Base-by-base conservation (phyloP, 2,113 vertebrate species). In the Labrus mixtus region DNA sequence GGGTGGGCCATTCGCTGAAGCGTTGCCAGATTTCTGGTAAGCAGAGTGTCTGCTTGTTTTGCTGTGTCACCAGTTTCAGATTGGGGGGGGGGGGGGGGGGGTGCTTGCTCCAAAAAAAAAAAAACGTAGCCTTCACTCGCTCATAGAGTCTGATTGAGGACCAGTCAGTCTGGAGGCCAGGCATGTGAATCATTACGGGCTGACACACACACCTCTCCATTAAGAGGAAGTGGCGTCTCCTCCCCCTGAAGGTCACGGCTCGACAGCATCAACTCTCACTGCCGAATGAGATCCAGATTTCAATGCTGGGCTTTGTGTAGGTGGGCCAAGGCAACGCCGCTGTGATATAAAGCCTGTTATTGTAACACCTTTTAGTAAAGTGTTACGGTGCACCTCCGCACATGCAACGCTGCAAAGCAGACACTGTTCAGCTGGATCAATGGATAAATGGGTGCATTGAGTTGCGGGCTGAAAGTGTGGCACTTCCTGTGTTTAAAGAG, bases 11-110 rank as follows among this genome's bases (percentile, higher is more conserved):
- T 54, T 63, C 56, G 74, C 56, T 86, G 84, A 88, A 92, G 78
- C 66, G 25, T 84, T 90, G 84, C 89, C 91, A 92, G 89, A 89
- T 92, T 90, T 90, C 73, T 83, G 82, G 80, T 81, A 76, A 83
- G 87, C 81, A 59, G 74, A 88, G 84, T 87, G 81, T 86, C 83
- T 85, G 84, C 85, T 85, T 91, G 88, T 91, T 91, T 90, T 90
- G 88, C 89, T 85, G 85, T 81, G 86, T 89, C 90, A 93, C 88
- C 83, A 79, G 33, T 91, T 90, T 87, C 46, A 79, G 73, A 75
- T 22, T 12, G 25, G 23, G 17, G 16, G 8, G 45, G 16, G 48
- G 15, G 25, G 23, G 17, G 16, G 8, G 45, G 16, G 48, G 59
- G 3, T 19, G 15, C 13, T 10, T n/a, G 1, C 57, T 71, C 71